These are phyloP conservation scores for Heliconius hewitsoni DNA, from an alignment of 1,140 invertebrate genomes.

Conservation along the genomic window DNA sequence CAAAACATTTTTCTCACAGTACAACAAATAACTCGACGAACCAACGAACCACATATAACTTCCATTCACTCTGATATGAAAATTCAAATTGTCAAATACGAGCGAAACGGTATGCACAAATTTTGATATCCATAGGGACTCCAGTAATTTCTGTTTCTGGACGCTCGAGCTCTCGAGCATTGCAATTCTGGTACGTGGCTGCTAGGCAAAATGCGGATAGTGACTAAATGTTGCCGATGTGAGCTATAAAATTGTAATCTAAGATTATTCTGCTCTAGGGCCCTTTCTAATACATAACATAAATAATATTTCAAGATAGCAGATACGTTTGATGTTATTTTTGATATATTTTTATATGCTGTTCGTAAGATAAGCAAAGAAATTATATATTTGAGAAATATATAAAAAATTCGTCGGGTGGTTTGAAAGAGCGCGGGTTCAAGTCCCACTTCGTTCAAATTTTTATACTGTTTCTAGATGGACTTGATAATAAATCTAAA, in stretches of 20 bases:
- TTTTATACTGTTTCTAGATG: too few relatives aligned
- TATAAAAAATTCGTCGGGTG: too few relatives aligned
- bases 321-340: neutral
- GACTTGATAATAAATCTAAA: neutral
- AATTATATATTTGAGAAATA: too few relatives aligned
- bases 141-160: slow-evolving; percentile 9
- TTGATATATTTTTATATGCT: neutral
- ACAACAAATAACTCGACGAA: neutral
- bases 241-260: slow-evolving; percentile 6
- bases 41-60: neutral
- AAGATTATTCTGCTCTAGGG: slow-evolving; percentile 10
- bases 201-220: neutral
- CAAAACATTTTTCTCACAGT: neutral
- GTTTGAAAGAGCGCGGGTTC: too few relatives aligned
- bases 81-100: slow-evolving; percentile 5
- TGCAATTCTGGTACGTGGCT: neutral
- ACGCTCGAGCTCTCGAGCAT: neutral
- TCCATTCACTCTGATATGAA: neutral
- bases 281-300: neutral
- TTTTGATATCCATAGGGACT: neutral
- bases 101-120: slow-evolving; percentile 7
- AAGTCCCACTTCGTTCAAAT: too few relatives aligned
- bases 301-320: neutral
- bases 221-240: neutral
- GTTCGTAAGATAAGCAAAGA: neutral